A percentile compares a stretch with the other conserved stretches of the same genome.
These are phyloP conservation scores for Pseudochirops cupreus DNA, from an alignment of 2,797 vertebrate genomes.

Conservation along the genomic window DNA sequence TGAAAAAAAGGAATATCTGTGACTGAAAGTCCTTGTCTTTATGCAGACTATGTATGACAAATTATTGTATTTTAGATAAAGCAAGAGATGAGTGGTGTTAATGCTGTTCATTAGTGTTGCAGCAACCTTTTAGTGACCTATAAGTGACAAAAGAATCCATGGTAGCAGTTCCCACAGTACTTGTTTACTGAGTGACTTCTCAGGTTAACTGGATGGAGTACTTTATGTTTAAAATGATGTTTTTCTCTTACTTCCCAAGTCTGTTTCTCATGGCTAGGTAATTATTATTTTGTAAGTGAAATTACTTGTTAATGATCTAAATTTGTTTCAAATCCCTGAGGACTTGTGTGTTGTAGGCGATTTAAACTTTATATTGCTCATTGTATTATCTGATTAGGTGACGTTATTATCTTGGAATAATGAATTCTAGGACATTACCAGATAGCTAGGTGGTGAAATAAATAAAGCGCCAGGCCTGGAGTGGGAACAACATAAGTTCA, in stretches of 20 bases:
- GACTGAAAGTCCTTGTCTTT: not conserved
- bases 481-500: not conserved
- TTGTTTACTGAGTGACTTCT: not conserved
- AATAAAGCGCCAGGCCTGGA: not conserved
- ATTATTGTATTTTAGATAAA: not conserved
- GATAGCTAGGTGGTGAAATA: not conserved
- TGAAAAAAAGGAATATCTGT: not conserved
- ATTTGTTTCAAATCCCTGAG: not conserved
- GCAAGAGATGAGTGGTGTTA: not conserved
- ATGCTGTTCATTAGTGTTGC: not conserved
- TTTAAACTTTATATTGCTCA: not conserved
- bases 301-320: not conserved
- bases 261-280: not conserved
- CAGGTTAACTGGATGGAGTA: not conserved
- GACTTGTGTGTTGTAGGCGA: not conserved
- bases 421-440: not conserved
- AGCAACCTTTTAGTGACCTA: not conserved
- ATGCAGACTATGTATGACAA: not conserved
- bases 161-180: not conserved
- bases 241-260: not conserved
- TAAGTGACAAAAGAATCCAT: not conserved
- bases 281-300: not conserved
- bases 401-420: not conserved
- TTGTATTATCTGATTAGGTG: not conserved
- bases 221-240: not conserved